Conservation (phyloP, 2,797 vertebrate genomes). For the Fringilla coelebs region DNA sequence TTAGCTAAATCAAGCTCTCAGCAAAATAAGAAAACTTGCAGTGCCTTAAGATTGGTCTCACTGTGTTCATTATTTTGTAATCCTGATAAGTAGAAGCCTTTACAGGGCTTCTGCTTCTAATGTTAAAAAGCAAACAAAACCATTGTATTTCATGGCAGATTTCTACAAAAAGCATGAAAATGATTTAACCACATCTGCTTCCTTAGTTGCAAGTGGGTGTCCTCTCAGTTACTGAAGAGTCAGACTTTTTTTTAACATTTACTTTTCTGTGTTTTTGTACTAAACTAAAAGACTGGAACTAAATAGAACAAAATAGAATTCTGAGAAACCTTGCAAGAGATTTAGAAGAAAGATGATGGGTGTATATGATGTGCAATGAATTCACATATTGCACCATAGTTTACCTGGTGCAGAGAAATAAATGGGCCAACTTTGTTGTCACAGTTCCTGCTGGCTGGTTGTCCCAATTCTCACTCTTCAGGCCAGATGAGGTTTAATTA, state of each 20-base stretch:
- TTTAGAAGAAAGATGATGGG: not conserved
- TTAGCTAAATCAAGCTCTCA: not conserved
- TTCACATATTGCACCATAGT: not conserved
- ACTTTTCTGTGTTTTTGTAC: not conserved
- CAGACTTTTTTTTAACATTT: not conserved
- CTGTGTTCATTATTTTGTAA: not conserved
- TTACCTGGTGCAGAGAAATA: not conserved
- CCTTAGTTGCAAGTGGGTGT: not conserved
- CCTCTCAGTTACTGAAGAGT: not conserved
- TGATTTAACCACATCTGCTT: not conserved
- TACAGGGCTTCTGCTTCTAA: not conserved
- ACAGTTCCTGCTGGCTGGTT: not conserved
- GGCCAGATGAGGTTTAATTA: not conserved
- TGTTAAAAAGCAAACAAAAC: not conserved
- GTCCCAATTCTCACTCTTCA: not conserved
- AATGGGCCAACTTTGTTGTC: not conserved
- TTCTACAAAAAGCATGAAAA: not conserved
- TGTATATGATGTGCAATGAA: accelerated
- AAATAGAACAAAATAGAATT: not conserved
- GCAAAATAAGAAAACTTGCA: not conserved
- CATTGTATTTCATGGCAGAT: not conserved
- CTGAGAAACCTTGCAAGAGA: not conserved
- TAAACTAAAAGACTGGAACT: not conserved
- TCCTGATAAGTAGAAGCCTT: not conserved
- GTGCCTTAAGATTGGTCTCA: not conserved